These are phyloP conservation scores for Macquaria australasica DNA, from an alignment of 2,113 vertebrate species.

Conservation along the genomic window DNA sequence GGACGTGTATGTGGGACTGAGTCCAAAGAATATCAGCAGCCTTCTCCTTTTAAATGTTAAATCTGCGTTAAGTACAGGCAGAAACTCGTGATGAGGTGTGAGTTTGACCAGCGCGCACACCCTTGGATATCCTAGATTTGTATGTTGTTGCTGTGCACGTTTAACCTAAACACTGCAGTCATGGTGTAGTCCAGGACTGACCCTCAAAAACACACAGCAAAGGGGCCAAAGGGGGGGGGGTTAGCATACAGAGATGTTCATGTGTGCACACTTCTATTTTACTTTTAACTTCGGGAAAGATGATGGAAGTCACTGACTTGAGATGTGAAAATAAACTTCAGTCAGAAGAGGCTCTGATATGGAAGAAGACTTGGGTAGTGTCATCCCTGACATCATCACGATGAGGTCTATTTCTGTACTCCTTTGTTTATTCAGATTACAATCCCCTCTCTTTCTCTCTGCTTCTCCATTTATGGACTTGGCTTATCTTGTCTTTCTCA, in stretches of 20 bases:
- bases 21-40: no score
- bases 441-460: constrained; percentile 37
- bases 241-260: background rate
- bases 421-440: constrained; percentile 49
- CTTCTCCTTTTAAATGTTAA: background rate
- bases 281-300: background rate
- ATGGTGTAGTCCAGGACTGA: constrained; percentile 8
- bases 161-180: background rate
- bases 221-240: constrained; percentile 1
- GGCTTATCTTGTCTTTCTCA: constrained; percentile 45
- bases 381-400: constrained; percentile 55
- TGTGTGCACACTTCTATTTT: constrained; percentile 6
- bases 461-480: constrained; percentile 70
- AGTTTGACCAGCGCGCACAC: no score
- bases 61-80: constrained; percentile 4
- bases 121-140: no score
- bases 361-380: background rate
- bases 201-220: constrained; percentile 27
- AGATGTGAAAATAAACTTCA: constrained; percentile 6
- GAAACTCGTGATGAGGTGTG: no score
- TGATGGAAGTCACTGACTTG: background rate
- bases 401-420: constrained; percentile 47
- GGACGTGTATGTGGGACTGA: no score
- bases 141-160: no score
- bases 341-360: constrained; percentile 1